phyloP scores from a whole-genome alignment of 2,888 invertebrate genomes.

The Mesoligia furuncula region DNA sequence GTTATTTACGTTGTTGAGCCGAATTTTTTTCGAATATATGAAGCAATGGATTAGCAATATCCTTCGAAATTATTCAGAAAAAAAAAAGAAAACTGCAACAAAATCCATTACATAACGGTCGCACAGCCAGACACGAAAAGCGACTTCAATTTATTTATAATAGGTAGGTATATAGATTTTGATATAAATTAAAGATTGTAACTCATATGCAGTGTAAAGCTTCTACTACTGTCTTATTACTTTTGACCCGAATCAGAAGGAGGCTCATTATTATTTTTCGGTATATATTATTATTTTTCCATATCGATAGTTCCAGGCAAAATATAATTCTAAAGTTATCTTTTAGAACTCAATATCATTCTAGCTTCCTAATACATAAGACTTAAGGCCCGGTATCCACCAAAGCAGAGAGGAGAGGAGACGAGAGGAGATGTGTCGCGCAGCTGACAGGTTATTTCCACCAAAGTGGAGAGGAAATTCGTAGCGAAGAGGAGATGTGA shows the following conservation, averaged over 20 bases:
- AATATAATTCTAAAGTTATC: background rate
- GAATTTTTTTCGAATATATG: too few species aligned
- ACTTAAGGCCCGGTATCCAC: background rate
- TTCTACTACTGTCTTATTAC: background rate
- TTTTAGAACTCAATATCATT: background rate
- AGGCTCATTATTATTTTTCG: background rate
- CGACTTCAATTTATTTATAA: background rate
- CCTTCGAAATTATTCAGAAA: too few species aligned
- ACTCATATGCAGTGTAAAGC: background rate
- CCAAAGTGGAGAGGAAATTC: too few species aligned
- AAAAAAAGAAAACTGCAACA: background rate
- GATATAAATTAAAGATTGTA: background rate
- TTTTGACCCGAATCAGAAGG: background rate
- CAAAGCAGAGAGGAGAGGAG: too few species aligned
- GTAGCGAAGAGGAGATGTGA: too few species aligned
- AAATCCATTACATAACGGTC: background rate
- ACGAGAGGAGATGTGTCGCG: too few species aligned
- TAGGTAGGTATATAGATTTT: too few species aligned
- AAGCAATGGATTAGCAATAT: too few species aligned
- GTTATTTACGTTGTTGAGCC: too few species aligned
- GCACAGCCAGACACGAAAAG: background rate
- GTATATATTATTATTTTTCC: background rate
- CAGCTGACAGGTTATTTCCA: too few species aligned
- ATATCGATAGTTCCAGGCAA: background rate
- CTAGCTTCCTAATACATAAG: background rate